Conservation (phyloP, 2,113 vertebrate genomes). For the Cranoglanis bouderius region DNA sequence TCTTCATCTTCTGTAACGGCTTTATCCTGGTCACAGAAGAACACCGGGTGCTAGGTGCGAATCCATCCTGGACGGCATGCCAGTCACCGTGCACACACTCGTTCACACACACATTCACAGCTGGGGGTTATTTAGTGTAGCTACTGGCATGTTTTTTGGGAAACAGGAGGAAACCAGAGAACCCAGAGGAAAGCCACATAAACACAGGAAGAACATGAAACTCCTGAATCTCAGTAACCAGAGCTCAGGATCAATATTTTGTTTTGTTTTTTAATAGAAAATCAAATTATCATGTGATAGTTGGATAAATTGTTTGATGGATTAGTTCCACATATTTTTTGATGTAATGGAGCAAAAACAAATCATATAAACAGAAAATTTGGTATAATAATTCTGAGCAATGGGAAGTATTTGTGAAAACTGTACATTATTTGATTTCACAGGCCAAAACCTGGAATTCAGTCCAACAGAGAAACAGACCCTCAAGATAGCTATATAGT, state of each 20-base stretch:
- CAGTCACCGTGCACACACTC: neutral
- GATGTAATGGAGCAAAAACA: neutral
- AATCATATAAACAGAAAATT: conserved; percentile 15
- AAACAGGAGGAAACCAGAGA: neutral
- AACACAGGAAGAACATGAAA: neutral
- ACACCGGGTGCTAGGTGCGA: neutral
- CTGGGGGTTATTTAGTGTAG: neutral
- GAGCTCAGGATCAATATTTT: neutral
- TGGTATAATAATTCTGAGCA: neutral
- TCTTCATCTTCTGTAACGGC: neutral
- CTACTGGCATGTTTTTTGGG: neutral
- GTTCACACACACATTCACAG: neutral
- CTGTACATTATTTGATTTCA: neutral
- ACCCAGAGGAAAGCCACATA: neutral
- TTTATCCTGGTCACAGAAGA: neutral
- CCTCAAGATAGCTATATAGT: neutral
- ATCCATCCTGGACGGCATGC: neutral
- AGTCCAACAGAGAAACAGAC: conserved; percentile 13
- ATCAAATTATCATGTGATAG: neutral
- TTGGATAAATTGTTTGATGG: neutral
- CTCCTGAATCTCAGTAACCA: neutral
- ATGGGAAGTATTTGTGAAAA: neutral
- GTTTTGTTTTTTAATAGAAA: neutral
- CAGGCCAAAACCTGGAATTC: neutral
- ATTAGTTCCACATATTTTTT: neutral